Base-by-base conservation (phyloP, 1,140 invertebrate species). In the Drosophila ambigua region DNA sequence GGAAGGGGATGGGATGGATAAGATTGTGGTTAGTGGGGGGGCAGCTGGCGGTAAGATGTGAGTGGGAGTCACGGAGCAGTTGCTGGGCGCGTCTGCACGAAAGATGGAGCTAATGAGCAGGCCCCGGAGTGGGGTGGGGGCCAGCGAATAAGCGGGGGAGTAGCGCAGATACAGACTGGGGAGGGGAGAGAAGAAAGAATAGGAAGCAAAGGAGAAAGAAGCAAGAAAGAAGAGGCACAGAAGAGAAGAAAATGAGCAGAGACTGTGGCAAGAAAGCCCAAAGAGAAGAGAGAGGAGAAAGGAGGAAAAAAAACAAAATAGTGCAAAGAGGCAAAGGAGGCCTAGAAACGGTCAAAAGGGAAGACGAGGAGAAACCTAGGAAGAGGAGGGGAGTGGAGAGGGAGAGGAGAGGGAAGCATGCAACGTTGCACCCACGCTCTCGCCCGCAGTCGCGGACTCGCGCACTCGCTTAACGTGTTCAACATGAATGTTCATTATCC, bases 401-500 rank as follows among this genome's bases (percentile, higher is more conserved):
- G 16, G 16, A 16, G 31, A 0, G 28, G 7, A 28, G 28, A 28
- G 20, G 20, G 20, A 20, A 20, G 6, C 46, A 57, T 41, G 24
- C 43, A 60, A 45, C 35, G 59, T 57, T 71, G 71, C 82, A 78
- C 78, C 82, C 82, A 85, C 82, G 82, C 72, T 75, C 43, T 39
- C 1, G 35, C 35, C 35, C 2, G 35, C 35, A 60, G 51, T 75
- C 61, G 35, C 31, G 60, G 20, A 20, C 20, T 20, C 20, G 20
- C 20, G 20, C 20, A 20, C 46, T 75, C 61, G 64, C 52, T 69
- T 69, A 69, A 69, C 67, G 78, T 84, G 81, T 77, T 75, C 81
- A 87, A 85, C 82, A 85, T 87, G 78, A 85, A 88, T 82, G 83
- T 87, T 87, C 78, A 87, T 87, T 85, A 87, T 85, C 82, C 82